These are phyloP conservation scores for Aporrectodea caliginosa DNA, from an alignment of 1,140 invertebrate species.

Conservation along the genomic window DNA sequence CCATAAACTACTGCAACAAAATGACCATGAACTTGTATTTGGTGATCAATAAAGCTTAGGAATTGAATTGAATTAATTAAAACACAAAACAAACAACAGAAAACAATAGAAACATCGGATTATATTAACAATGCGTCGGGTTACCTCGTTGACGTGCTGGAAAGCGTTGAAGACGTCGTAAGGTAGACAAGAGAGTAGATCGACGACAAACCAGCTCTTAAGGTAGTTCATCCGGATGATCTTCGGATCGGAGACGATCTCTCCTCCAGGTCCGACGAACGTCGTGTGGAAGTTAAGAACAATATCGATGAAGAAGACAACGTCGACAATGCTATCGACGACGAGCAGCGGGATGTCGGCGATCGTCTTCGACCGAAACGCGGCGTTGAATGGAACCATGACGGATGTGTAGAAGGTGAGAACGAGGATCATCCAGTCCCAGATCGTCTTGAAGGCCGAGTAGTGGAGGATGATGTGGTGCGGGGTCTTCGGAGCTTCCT, in stretches of 20 bases:
- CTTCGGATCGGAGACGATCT: conserved; percentile 93
- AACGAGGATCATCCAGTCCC: conserved; percentile 91
- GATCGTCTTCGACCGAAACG: conserved; percentile 99
- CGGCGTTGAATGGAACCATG: conserved; percentile 99
- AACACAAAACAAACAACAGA: too few species aligned
- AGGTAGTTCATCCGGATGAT: conserved; percentile 98
- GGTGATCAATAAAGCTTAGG: too few species aligned
- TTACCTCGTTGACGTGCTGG: conserved; percentile 96
- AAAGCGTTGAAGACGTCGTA: conserved; percentile 99
- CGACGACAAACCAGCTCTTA: conserved; percentile 99
- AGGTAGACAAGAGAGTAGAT: conserved; percentile 95
- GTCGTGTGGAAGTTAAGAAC: conserved; percentile 99
- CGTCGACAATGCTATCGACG: conserved; percentile 90
- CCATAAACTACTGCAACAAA: too few species aligned
- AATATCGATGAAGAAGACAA: conserved; percentile 99
- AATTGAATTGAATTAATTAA: too few species aligned
- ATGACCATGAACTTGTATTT: too few species aligned
- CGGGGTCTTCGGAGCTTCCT: conserved; percentile 99
- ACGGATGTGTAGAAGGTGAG: conserved; percentile 99
- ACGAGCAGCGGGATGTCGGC: conserved; percentile 95
- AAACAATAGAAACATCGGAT: too few species aligned
- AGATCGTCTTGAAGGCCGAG: conserved; percentile 96
- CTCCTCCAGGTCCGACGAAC: conserved; percentile 82
- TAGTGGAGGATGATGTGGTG: conserved; percentile 98
- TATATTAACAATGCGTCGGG: too few species aligned